Percentiles rank a stretch among this genome's conserved stretches.
Conservation (phyloP, 2,113 vertebrate species). For the Triplophysa dalaica region DNA sequence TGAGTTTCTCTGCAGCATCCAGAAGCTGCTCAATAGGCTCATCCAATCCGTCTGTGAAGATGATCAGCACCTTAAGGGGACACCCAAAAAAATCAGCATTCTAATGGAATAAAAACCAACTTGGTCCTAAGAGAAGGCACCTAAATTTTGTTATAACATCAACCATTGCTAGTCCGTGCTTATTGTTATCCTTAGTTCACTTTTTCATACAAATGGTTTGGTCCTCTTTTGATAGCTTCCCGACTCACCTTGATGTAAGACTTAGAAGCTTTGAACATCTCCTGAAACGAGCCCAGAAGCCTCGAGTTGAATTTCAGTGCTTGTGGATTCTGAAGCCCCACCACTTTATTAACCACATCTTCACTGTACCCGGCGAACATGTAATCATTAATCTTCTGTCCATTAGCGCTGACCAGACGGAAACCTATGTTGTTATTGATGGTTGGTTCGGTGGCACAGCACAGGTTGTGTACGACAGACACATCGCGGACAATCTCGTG, state of each 20-base stretch:
- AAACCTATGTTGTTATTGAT: conserved; percentile 63
- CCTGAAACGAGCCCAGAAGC: conserved; percentile 73
- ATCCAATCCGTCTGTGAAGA: conserved; percentile 86
- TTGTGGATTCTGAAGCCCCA: conserved; percentile 54
- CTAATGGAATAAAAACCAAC: too few relatives aligned
- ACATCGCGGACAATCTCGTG: conserved; percentile 64
- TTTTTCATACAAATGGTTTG: neutral
- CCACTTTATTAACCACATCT: conserved; percentile 71
- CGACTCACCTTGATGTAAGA: conserved; percentile 69
- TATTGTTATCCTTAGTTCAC: too few relatives aligned
- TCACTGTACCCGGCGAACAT: conserved; percentile 72
- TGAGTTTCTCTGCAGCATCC: conserved; percentile 66
- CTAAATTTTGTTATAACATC: too few relatives aligned
- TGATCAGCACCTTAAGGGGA: conserved; percentile 75
- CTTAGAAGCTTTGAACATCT: conserved; percentile 65
- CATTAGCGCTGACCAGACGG: conserved; percentile 61
- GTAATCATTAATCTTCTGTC: conserved; percentile 67
- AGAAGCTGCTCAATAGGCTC: conserved; percentile 72
- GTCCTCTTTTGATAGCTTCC: neutral
- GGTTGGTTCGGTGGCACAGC: conserved; percentile 55
- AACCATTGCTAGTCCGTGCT: too few relatives aligned
- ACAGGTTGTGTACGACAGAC: conserved; percentile 61
- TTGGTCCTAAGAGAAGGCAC: too few relatives aligned
- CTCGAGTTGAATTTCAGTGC: conserved; percentile 71
- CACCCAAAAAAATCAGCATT: neutral